phyloP scores from a whole-genome alignment of 2,113 vertebrate species.

The Pangasianodon gigas region DNA sequence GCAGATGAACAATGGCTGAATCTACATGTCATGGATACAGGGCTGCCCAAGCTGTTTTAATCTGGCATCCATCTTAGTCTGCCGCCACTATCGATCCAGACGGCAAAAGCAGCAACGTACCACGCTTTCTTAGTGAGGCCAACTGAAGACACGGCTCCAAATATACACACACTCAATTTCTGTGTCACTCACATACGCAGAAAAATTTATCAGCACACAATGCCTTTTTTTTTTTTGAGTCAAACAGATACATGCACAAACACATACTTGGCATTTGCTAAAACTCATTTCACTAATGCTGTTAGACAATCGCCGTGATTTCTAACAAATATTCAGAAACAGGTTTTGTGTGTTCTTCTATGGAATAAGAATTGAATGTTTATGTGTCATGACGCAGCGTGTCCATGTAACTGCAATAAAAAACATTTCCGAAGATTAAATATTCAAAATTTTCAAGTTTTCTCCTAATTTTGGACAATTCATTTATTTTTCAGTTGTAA shows the following conservation, averaged over 20 bases:
- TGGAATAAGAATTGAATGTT: slow-evolving; percentile 35
- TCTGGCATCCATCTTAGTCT: slow-evolving; percentile 61
- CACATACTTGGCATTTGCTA: not conserved
- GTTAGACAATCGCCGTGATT: slow-evolving; percentile 38
- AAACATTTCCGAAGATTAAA: not conserved
- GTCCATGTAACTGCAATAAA: not conserved
- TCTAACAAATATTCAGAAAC: slow-evolving; percentile 25
- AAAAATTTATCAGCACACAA: slow-evolving; percentile 25
- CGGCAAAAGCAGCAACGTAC: slow-evolving; percentile 50
- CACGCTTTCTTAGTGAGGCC: slow-evolving; percentile 45
- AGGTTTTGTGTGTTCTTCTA: slow-evolving; percentile 5
- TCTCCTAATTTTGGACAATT: slow-evolving; percentile 42
- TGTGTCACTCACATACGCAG: slow-evolving; percentile 31
- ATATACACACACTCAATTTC: slow-evolving; percentile 42
- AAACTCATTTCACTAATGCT: slow-evolving; percentile 31
- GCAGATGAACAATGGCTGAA: slow-evolving; percentile 57
- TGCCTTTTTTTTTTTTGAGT: not conserved
- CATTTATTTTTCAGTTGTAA: slow-evolving; percentile 55
- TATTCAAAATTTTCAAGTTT: slow-evolving; percentile 30
- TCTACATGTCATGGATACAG: slow-evolving; percentile 56
- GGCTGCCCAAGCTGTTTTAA: slow-evolving; percentile 57
- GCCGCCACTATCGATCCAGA: slow-evolving; percentile 57
- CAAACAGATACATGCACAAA: slow-evolving; percentile 1
- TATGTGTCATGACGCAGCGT: slow-evolving; percentile 27
- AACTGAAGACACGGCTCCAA: slow-evolving; percentile 46